A percentile compares a stretch with the other conserved stretches of the same genome.
Evolutionary conservation across 2,888 invertebrate species (phyloP).

Genomic region (Pyrrhosoma nymphula): DNA sequence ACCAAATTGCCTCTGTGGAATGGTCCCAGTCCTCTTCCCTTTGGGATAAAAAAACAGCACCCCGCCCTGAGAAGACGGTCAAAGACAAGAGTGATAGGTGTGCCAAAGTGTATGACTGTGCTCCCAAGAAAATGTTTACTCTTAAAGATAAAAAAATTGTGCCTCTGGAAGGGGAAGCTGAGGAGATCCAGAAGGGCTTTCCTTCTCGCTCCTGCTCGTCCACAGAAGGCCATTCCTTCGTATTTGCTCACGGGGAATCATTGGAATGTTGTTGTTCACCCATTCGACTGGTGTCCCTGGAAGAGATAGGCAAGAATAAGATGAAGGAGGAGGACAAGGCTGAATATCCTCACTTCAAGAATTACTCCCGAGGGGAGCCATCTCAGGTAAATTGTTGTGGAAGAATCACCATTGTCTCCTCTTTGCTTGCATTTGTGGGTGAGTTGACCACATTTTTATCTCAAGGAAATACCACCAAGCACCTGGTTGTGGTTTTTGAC

Average conservation of each 20-base stretch:
- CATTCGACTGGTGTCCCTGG: constrained; percentile 23
- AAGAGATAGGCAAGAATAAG: constrained; percentile 70
- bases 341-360: constrained; percentile 80
- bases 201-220: not conserved
- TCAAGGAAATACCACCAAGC: too few relatives aligned
- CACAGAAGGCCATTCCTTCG: not conserved
- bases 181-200: not conserved
- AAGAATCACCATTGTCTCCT: too few relatives aligned
- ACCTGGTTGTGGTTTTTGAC: not conserved
- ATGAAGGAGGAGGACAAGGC: constrained; percentile 77
- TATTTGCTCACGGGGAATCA: not conserved
- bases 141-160: constrained; percentile 4
- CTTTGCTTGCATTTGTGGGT: too few relatives aligned
- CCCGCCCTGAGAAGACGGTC: not conserved
- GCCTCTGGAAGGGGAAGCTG: not conserved
- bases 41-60: constrained; percentile 22
- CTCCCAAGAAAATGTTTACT: not conserved
- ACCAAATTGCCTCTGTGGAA: not conserved
- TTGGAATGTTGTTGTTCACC: not conserved
- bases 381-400: constrained; percentile 20
- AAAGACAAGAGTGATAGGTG: too few relatives aligned
- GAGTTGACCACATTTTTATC: too few relatives aligned
- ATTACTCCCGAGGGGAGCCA: constrained; percentile 80
- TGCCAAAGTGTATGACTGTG: not conserved
- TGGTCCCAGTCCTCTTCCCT: not conserved